These are phyloP conservation scores for Alloscopus bannaensis DNA, from an alignment of 2,888 invertebrate species.

Conservation along the genomic window DNA sequence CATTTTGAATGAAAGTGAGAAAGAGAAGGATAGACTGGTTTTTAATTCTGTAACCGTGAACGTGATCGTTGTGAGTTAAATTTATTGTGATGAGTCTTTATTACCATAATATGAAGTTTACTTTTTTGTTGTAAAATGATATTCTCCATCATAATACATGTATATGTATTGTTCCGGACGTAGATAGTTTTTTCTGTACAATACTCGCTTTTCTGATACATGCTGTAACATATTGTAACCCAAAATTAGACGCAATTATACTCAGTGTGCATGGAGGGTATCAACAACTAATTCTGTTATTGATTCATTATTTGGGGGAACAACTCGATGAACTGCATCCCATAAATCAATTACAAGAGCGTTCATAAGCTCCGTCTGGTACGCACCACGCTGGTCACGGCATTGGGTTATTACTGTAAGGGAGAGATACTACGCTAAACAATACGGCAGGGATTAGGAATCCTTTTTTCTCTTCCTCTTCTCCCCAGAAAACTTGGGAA, in stretches of 20 bases:
- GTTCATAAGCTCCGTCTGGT: too few species aligned
- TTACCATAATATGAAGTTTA: too few species aligned
- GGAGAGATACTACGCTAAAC: background rate
- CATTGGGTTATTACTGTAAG: constrained; percentile 12
- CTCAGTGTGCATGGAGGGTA: too few species aligned
- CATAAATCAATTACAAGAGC: constrained; percentile 22
- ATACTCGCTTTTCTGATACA: too few species aligned
- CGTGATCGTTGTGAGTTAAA: constrained; percentile 2
- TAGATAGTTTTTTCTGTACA: too few species aligned
- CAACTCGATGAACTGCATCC: background rate
- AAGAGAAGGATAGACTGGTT: constrained; percentile 11
- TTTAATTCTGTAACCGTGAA: background rate
- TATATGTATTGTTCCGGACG: too few species aligned
- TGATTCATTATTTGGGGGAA: background rate
- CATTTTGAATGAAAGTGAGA: too few species aligned
- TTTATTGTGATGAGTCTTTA: background rate
- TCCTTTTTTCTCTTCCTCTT: background rate
- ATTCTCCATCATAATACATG: too few species aligned
- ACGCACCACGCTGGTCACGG: background rate
- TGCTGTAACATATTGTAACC: too few species aligned
- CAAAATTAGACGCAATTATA: too few species aligned
- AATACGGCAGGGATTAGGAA: constrained; percentile 6
- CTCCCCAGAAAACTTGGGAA: constrained; percentile 4
- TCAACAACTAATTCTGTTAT: too few species aligned
- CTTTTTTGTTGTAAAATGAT: background rate